A percentile compares a stretch with the other conserved stretches of the same genome.
phyloP scores from a whole-genome alignment of 2,797 vertebrate genomes.

The Diceros bicornis region DNA sequence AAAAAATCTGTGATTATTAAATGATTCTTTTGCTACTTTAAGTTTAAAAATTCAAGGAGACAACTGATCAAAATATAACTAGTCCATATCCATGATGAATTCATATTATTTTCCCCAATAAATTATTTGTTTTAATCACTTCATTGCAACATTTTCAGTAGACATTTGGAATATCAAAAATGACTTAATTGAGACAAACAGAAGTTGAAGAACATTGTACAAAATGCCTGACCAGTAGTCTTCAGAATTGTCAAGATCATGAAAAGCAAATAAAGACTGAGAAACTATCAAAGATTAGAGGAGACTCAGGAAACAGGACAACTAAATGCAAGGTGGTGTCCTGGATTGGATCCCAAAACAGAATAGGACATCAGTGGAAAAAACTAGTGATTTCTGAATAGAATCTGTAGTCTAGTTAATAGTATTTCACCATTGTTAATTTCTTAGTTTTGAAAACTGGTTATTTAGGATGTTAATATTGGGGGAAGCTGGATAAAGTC shows the following conservation, averaged over 20 bases:
- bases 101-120: background rate
- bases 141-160: background rate
- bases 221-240: background rate
- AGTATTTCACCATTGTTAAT: background rate
- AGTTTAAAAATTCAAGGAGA: background rate
- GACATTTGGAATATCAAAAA: slow-evolving; percentile 11
- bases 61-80: background rate
- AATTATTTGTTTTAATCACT: background rate
- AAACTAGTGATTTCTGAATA: background rate
- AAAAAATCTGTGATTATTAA: background rate
- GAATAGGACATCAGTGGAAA: background rate
- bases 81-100: background rate
- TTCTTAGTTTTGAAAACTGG: background rate
- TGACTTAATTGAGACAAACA: background rate
- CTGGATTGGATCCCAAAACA: fast-evolving
- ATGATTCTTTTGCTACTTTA: background rate
- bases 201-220: background rate
- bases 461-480: background rate
- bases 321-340: background rate
- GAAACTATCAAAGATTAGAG: background rate
- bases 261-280: background rate
- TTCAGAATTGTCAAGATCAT: background rate
- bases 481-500: background rate
- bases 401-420: background rate
- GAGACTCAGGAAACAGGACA: background rate